A percentile compares a stretch with the other conserved stretches of the same genome.
phyloP scores from a whole-genome alignment of 2,113 vertebrate species.

The Perognathus longimembris region DNA sequence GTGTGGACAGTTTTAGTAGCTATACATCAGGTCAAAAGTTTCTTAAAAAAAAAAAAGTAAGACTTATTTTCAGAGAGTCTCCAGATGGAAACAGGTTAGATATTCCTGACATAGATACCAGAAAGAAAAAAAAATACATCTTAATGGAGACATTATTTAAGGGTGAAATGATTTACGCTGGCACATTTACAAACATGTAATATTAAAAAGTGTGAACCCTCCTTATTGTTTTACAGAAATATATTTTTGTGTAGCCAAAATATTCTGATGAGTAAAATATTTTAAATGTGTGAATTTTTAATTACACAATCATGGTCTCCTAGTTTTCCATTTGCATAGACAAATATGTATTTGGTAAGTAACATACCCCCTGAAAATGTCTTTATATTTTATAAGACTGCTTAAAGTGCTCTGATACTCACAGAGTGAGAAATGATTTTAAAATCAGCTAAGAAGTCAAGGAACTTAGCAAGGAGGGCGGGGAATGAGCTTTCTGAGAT shows the following conservation, averaged over 20 bases:
- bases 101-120: neutral
- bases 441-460: constrained; percentile 69
- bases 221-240: constrained; percentile 42
- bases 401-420: constrained; percentile 67
- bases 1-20: neutral
- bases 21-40: neutral
- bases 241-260: constrained; percentile 58
- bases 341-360: constrained; percentile 58
- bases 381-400: constrained; percentile 75
- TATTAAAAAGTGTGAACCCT: constrained; percentile 44
- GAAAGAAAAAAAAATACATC: constrained; percentile 21
- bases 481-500: constrained; percentile 58
- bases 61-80: neutral
- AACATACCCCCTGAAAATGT: constrained; percentile 58
- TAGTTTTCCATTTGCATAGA: constrained; percentile 75
- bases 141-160: neutral
- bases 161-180: constrained; percentile 15
- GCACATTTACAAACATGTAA: constrained; percentile 21
- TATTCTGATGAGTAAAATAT: constrained; percentile 46
- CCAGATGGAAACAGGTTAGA: neutral
- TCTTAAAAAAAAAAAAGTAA: neutral
- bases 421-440: constrained; percentile 60
- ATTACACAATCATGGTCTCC: neutral
- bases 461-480: constrained; percentile 70
- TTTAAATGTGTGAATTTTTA: constrained; percentile 44